A percentile compares a stretch with the other conserved stretches of the same genome.
Evolutionary conservation across 2,113 vertebrate genomes (phyloP).

Genomic region (Desmodus rotundus): DNA sequence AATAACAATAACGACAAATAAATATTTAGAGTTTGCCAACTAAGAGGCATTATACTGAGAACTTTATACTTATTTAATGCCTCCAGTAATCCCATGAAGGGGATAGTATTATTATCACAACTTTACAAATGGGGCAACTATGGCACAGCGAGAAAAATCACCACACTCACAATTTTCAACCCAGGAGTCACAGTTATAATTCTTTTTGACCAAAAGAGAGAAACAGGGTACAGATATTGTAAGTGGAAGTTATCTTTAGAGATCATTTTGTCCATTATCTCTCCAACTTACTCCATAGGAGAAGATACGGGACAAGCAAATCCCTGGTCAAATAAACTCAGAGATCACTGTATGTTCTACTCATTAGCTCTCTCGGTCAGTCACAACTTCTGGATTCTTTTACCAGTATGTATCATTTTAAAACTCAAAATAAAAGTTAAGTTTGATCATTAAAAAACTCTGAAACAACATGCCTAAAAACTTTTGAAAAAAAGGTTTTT

Average conservation of each 20-base stretch:
- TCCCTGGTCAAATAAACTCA: not conserved
- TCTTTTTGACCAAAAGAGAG: not conserved
- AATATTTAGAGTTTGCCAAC: not conserved
- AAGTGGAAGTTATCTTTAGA: not conserved
- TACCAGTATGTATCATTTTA: not conserved
- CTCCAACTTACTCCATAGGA: not conserved
- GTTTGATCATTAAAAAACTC: not conserved
- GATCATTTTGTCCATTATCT: not conserved
- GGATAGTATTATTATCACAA: not conserved
- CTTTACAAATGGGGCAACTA: not conserved
- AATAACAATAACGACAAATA: not conserved
- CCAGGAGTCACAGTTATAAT: not conserved
- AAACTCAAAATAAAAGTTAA: not conserved
- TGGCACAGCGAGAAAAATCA: not conserved
- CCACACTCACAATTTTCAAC: not conserved
- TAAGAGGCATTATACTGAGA: not conserved
- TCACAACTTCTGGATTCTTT: not conserved
- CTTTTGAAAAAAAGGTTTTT: not conserved
- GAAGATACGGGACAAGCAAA: not conserved
- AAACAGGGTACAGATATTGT: not conserved
- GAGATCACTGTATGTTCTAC: not conserved
- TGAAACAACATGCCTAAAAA: not conserved
- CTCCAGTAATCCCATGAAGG: not conserved
- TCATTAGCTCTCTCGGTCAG: not conserved
- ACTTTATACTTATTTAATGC: not conserved